Conservation (phyloP, 2,888 invertebrate genomes). For the Caenorhabditis drosophilae region DNA sequence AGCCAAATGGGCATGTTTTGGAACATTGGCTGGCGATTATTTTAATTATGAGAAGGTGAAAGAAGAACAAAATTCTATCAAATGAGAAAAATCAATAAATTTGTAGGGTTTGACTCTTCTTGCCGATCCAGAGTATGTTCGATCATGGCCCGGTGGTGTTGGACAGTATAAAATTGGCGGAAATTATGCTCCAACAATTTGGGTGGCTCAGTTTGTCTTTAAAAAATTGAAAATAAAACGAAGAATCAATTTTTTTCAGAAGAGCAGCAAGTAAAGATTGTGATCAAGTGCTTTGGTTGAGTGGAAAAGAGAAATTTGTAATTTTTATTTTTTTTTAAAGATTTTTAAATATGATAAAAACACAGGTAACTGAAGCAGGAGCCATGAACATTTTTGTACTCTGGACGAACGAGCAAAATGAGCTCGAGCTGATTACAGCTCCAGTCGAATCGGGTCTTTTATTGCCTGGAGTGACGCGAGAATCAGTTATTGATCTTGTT, state of each 20-base stretch:
- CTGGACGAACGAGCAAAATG: conserved; percentile 83
- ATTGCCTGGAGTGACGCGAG: conserved; percentile 89
- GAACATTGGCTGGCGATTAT: conserved; percentile 90
- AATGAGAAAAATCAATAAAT: neutral
- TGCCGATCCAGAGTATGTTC: conserved; percentile 84
- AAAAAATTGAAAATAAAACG: neutral
- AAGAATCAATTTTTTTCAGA: conserved; percentile 10
- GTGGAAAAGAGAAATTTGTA: conserved; percentile 88
- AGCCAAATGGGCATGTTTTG: conserved; percentile 86
- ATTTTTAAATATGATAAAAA: no score
- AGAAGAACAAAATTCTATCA: neutral
- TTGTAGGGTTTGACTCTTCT: conserved; percentile 78
- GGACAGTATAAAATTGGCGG: conserved; percentile 93
- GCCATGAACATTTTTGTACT: conserved; percentile 96
- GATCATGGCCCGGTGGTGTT: conserved; percentile 85
- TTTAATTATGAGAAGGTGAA: conserved; percentile 72
- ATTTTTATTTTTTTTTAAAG: no score
- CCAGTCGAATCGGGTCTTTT: conserved; percentile 86
- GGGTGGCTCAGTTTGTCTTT: conserved; percentile 54
- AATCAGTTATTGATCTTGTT: conserved; percentile 82
- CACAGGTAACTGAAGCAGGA: conserved; percentile 97
- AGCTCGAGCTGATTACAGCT: conserved; percentile 88
- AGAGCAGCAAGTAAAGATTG: conserved; percentile 70
- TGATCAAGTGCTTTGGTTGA: conserved; percentile 92
- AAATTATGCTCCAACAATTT: conserved; percentile 74